Evolutionary conservation across 2,113 vertebrate species (phyloP).

Genomic region (Clinocottus analis): DNA sequence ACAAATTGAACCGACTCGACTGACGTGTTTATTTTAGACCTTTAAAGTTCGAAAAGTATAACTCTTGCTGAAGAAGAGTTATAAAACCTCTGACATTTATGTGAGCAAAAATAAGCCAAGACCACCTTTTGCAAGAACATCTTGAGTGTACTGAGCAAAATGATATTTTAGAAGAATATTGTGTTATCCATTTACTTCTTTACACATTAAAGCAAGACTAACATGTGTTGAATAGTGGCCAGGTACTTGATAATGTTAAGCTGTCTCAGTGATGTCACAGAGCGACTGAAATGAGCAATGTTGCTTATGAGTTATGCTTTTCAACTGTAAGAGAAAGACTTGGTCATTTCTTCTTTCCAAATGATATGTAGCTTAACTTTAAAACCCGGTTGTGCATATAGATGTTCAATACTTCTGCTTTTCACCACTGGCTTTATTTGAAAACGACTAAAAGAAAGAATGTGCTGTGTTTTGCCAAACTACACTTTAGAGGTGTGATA

Average conservation of each 20-base stretch:
- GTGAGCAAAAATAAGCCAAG: background rate
- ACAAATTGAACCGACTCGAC: background rate
- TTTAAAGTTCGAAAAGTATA: background rate
- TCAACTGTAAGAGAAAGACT: background rate
- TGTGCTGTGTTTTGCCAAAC: conserved; percentile 4
- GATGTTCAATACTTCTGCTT: background rate
- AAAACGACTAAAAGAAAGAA: background rate
- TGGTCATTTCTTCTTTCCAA: background rate
- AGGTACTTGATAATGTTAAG: background rate
- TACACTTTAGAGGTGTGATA: conserved; percentile 21
- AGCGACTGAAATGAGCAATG: background rate
- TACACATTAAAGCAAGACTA: background rate
- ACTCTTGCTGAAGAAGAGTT: background rate
- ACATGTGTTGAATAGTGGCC: background rate
- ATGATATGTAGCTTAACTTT: background rate
- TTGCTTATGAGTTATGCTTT: background rate
- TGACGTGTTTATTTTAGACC: background rate
- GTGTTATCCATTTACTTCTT: background rate
- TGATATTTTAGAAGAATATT: background rate
- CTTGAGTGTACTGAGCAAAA: background rate
- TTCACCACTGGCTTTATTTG: background rate
- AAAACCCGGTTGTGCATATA: background rate
- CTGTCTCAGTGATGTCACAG: background rate
- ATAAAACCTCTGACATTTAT: background rate
- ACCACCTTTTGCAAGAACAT: background rate